Percentiles rank a stretch among this genome's conserved stretches.
phyloP scores from a whole-genome alignment of 2,797 vertebrate species.

The Simalia tracyae region DNA sequence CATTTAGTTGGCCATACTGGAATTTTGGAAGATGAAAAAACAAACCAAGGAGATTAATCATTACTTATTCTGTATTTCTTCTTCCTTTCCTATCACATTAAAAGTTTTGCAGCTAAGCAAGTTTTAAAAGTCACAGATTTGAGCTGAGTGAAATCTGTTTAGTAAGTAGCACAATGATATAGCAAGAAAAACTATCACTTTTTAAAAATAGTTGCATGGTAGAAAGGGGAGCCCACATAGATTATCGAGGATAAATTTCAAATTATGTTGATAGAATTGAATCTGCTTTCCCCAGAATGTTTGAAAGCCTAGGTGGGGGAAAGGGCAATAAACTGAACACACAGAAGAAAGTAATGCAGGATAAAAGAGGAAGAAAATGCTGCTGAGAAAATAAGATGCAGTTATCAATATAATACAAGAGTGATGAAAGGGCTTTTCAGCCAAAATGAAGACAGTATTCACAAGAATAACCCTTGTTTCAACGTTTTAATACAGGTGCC shows the following conservation, averaged over 20 bases:
- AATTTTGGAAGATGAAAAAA: neutral
- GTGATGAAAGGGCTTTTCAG: neutral
- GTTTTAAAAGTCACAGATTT: neutral
- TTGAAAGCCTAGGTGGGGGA: neutral
- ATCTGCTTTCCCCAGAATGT: neutral
- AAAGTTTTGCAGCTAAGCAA: neutral
- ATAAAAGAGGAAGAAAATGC: neutral
- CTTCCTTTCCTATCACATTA: neutral
- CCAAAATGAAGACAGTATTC: neutral
- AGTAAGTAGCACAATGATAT: neutral
- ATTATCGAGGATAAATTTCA: neutral
- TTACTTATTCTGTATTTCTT: neutral
- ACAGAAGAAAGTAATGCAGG: neutral
- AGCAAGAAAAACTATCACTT: neutral
- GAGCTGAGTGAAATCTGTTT: neutral
- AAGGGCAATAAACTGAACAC: neutral
- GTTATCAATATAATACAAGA: neutral
- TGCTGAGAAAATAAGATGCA: neutral
- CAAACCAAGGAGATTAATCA: neutral
- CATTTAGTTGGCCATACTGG: neutral
- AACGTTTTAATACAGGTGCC: neutral
- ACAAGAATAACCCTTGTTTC: neutral
- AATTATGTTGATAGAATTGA: neutral
- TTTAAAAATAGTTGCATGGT: neutral
- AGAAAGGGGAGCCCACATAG: neutral